phyloP scores from a whole-genome alignment of 2,113 vertebrate species.

The Nipponia nippon region DNA sequence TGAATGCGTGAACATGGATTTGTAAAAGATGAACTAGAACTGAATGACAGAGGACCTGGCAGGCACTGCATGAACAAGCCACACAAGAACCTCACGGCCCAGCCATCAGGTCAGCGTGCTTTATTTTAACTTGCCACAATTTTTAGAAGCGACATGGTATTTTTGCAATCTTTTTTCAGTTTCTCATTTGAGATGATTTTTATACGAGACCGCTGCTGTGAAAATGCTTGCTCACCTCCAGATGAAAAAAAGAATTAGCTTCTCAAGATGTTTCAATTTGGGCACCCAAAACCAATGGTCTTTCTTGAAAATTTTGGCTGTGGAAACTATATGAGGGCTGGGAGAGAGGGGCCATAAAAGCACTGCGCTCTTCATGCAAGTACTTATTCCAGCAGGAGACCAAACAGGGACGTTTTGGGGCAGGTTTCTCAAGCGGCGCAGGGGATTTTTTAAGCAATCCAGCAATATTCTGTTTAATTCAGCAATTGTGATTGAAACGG shows the following conservation, averaged over 20 bases:
- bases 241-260: neutral
- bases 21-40: neutral
- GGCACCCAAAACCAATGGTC: neutral
- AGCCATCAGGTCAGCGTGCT: neutral
- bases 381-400: neutral
- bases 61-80: neutral
- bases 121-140: neutral
- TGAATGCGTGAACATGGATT: neutral
- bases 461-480: neutral
- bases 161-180: neutral
- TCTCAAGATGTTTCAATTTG: neutral
- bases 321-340: neutral
- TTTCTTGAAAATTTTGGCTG: neutral
- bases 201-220: accelerated
- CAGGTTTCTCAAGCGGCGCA: neutral
- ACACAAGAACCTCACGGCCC: neutral
- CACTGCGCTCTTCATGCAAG: neutral
- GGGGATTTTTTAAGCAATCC: neutral
- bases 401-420: neutral
- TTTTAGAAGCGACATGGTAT: neutral
- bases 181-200: neutral
- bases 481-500: neutral
- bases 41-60: neutral
- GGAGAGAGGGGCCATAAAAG: neutral
- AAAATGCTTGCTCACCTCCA: neutral